Evolutionary conservation across 2,797 vertebrate species (phyloP).

Genomic region (Chelon labrosus): DNA sequence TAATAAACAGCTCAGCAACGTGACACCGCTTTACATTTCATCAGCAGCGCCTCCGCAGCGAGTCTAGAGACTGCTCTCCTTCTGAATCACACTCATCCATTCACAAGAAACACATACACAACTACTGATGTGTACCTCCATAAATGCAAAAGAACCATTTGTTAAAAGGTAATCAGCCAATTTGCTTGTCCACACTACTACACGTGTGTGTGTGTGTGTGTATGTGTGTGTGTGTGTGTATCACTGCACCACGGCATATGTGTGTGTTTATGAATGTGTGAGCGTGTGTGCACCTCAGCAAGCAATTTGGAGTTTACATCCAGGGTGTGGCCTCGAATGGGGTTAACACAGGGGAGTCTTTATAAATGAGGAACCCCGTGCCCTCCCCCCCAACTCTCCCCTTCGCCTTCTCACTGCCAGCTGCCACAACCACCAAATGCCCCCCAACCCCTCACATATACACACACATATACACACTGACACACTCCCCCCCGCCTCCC

Average conservation of each 20-base stretch:
- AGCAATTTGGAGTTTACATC: conserved; percentile 27
- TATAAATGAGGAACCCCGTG: conserved; percentile 58
- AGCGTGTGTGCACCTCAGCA: conserved; percentile 21
- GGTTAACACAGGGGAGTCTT: conserved; percentile 73
- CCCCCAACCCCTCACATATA: conserved; percentile 32
- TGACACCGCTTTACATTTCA: conserved; percentile 22
- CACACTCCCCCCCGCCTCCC: neutral
- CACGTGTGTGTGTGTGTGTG: too few species aligned
- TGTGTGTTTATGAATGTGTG: conserved; percentile 6
- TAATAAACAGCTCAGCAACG: conserved; percentile 40
- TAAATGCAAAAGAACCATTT: conserved; percentile 1
- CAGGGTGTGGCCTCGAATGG: conserved; percentile 66
- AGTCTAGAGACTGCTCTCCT: neutral
- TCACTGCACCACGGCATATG: neutral
- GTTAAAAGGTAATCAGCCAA: conserved; percentile 12
- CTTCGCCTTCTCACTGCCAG: conserved; percentile 61
- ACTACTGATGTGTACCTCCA: neutral
- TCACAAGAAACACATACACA: neutral
- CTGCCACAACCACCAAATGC: conserved; percentile 79
- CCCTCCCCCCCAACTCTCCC: conserved; percentile 4
- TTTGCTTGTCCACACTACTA: neutral
- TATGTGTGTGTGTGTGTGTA: conserved; percentile 13
- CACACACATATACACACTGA: conserved; percentile 5
- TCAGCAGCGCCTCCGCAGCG: conserved; percentile 35
- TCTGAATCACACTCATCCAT: conserved; percentile 3